A percentile compares a stretch with the other conserved stretches of the same genome.
Evolutionary conservation across 2,797 vertebrate genomes (phyloP).

Genomic region (Parambassis ranga): DNA sequence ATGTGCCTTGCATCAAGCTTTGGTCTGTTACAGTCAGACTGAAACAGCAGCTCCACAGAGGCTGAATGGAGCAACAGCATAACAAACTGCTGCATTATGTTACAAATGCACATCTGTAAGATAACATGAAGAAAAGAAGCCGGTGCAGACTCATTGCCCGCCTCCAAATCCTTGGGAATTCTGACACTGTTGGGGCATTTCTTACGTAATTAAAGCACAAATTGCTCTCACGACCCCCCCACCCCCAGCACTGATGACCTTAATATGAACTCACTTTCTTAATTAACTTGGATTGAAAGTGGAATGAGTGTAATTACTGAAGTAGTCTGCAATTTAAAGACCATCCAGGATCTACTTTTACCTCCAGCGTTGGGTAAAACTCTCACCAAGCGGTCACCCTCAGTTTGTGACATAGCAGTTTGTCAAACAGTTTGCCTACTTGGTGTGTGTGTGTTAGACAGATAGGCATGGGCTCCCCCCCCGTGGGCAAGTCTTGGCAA

Average conservation of each 20-base stretch:
- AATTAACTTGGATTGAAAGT: conserved; percentile 33
- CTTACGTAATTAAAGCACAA: conserved; percentile 25
- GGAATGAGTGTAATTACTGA: conserved; percentile 46
- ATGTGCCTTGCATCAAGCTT: background rate
- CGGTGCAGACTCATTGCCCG: background rate
- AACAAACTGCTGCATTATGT: background rate
- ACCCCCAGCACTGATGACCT: conserved; percentile 23
- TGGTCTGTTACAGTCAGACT: background rate
- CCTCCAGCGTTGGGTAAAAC: conserved; percentile 18
- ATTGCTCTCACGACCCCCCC: conserved; percentile 3
- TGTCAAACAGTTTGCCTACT: conserved; percentile 28
- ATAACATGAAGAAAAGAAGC: background rate
- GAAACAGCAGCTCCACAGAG: conserved; percentile 3
- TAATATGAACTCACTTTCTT: conserved; percentile 45
- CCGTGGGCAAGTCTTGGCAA: conserved; percentile 34
- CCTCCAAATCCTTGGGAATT: background rate
- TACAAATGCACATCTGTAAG: background rate
- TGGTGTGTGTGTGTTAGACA: conserved; percentile 1
- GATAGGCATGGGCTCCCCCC: conserved; percentile 14
- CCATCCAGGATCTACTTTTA: conserved; percentile 14
- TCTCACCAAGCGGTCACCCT: background rate
- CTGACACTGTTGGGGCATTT: background rate
- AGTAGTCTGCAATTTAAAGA: conserved; percentile 29
- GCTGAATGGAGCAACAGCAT: background rate
- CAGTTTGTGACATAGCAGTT: conserved; percentile 16